Evolutionary conservation across 2,113 vertebrate species (phyloP).

Genomic region (Opisthocomus hoazin): DNA sequence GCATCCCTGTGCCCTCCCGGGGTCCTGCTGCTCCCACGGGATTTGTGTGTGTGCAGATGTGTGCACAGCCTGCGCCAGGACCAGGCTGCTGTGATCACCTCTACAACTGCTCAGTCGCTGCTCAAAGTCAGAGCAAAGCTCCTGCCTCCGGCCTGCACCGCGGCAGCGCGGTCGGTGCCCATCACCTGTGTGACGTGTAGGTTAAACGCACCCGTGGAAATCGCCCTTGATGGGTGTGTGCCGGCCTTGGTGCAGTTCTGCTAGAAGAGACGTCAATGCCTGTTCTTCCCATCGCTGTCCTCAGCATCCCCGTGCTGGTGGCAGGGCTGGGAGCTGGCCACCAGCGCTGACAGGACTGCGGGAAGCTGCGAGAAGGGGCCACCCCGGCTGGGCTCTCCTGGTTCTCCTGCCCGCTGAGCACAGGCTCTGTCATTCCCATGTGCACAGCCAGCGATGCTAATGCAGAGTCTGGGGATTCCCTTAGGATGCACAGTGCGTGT

Average conservation of each 20-base stretch:
- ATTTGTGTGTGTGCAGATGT: fast-evolving
- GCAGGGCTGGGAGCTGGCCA: background rate
- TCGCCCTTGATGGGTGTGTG: fast-evolving
- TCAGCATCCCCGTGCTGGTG: background rate
- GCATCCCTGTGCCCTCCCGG: fast-evolving
- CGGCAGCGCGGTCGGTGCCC: fast-evolving
- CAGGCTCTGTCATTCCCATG: fast-evolving
- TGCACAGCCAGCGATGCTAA: background rate
- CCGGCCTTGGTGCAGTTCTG: background rate
- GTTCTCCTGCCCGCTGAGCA: background rate
- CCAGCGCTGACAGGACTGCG: background rate
- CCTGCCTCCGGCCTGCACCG: background rate
- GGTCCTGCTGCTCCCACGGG: background rate
- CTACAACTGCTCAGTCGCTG: background rate
- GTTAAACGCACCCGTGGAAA: background rate
- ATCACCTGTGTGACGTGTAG: background rate
- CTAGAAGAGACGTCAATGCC: background rate
- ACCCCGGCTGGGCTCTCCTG: background rate
- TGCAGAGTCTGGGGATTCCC: background rate
- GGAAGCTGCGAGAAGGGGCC: background rate
- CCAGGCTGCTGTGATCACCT: background rate
- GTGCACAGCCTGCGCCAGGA: background rate
- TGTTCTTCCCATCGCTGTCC: background rate
- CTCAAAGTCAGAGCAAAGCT: background rate
- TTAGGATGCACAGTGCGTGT: fast-evolving